Conservation (phyloP, 2,113 vertebrate species). For the Chelonoidis abingdonii region DNA sequence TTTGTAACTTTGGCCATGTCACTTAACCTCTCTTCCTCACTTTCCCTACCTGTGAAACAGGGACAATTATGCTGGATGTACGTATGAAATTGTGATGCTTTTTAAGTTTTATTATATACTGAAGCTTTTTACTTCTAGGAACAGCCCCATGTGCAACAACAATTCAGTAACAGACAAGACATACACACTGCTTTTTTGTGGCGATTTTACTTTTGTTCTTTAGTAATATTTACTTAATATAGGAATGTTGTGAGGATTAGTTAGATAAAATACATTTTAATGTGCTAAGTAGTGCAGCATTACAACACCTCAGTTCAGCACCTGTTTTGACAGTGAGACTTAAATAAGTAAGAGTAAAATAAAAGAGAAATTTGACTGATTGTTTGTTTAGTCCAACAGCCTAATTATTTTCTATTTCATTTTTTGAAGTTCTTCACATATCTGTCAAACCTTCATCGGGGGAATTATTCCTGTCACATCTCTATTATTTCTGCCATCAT, state of each 20-base stretch:
- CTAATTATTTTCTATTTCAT: conserved; percentile 70
- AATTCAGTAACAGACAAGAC: background rate
- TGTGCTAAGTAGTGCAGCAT: background rate
- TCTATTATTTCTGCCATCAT: conserved; percentile 50
- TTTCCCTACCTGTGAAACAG: background rate
- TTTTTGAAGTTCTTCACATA: conserved; percentile 53
- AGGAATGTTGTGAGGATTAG: background rate
- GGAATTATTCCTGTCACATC: conserved; percentile 56
- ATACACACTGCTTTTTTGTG: conserved; percentile 26
- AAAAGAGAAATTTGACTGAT: conserved; percentile 64
- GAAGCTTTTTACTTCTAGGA: background rate
- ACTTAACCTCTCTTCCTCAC: background rate
- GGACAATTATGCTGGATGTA: background rate
- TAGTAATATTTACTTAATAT: background rate
- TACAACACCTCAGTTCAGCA: background rate
- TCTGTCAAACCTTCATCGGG: conserved; percentile 60
- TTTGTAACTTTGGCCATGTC: background rate
- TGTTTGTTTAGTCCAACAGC: conserved; percentile 61
- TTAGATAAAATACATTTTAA: background rate
- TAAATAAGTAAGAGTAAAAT: conserved; percentile 23
- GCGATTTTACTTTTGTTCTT: background rate
- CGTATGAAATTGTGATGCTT: background rate
- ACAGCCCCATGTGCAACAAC: background rate
- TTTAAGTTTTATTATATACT: background rate
- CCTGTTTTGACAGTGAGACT: conserved; percentile 32